Base-by-base conservation (phyloP, 64 coral and sea anemone genomes). In the Platygyra sinensis region DNA sequence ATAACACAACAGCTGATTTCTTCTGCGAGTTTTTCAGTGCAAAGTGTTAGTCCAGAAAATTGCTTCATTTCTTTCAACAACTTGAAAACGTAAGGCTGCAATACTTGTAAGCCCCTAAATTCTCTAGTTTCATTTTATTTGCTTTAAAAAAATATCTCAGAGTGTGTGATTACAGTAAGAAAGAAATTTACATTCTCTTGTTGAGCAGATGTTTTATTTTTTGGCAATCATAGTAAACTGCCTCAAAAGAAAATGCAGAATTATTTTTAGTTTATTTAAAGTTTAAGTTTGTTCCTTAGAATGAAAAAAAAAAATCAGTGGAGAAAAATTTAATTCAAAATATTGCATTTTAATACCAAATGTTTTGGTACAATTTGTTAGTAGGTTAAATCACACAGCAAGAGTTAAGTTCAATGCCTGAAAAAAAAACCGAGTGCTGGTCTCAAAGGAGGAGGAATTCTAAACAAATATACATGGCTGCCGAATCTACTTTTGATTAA, bases 131-230 rank as follows among this genome's bases (percentile, higher is more conserved):
- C 42, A 52, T 85, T 85, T 77, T 38, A 71, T 85, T 85, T 72
- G 62, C 63, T 85, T 60, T 85, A 30, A 36, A 36, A 72, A 72
- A 85, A 85, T 85, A 85, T 85, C 33, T 71, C 62, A 29, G 62
- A 51, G 36, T 85, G 63, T 71, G 63, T 67, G 63, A 85, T 85
- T 85, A 85, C 81, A 85, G 15, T 20, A n/a, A 20, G 36, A 32
- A 16, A 5, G 42, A 85, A 85, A 85, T 85, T 85, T 85, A 69
- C 81, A 85, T 85, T 85, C n/a, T 71, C 33, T 10, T 51, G 14
- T 8, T 16, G 22, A 69, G 81, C 81, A 85, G 81, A 85, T 85
- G 81, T 71, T 85, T n/a, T 50, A 5, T 52, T 50, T 72, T 42
- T 80, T 63, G 50, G 15, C 42, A 17, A 83, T 42, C 50, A 79